Conservation (phyloP, 2,888 invertebrate species). For the Crossocerus cetratus region DNA sequence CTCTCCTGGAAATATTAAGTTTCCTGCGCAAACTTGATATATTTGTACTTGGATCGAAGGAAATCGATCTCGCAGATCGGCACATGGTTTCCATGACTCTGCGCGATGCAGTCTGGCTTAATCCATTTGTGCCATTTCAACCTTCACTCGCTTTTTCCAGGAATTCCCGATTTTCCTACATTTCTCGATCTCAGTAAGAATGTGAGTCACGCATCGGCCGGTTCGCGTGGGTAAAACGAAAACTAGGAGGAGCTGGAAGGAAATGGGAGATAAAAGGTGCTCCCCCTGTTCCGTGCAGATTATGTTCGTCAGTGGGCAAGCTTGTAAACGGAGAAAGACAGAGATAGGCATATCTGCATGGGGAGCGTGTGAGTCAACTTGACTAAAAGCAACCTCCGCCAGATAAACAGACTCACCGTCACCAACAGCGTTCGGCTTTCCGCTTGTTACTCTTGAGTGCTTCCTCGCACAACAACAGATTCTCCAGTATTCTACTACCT, state of each 20-base stretch:
- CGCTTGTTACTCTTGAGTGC: not conserved
- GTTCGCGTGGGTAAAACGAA: slow-evolving; percentile 31
- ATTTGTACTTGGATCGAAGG: too few species aligned
- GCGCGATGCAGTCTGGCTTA: too few species aligned
- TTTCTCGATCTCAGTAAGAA: slow-evolving; percentile 9
- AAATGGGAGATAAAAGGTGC: slow-evolving; percentile 42
- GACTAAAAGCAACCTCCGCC: slow-evolving; percentile 38
- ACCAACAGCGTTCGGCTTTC: not conserved
- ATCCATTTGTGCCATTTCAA: too few species aligned
- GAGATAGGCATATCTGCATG: slow-evolving; percentile 29
- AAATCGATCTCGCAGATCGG: too few species aligned
- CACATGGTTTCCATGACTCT: too few species aligned
- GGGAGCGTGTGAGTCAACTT: slow-evolving; percentile 35
- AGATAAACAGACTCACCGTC: slow-evolving; percentile 39
- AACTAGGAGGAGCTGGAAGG: slow-evolving; percentile 31
- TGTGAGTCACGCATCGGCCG: slow-evolving; percentile 36
- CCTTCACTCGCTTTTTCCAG: too few species aligned
- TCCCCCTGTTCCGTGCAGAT: slow-evolving; percentile 33
- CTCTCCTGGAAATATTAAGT: too few species aligned
- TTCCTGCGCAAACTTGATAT: too few species aligned
- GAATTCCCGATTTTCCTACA: too few species aligned
- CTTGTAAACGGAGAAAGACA: slow-evolving; percentile 11
- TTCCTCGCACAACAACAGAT: not conserved
- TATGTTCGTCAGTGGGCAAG: slow-evolving; percentile 30
- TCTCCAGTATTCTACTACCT: not conserved